Evolutionary conservation across 2,888 invertebrate genomes (phyloP), one percentile per base, ranked within the genome.

Genomic region (Hyposoter didymator): DNA sequence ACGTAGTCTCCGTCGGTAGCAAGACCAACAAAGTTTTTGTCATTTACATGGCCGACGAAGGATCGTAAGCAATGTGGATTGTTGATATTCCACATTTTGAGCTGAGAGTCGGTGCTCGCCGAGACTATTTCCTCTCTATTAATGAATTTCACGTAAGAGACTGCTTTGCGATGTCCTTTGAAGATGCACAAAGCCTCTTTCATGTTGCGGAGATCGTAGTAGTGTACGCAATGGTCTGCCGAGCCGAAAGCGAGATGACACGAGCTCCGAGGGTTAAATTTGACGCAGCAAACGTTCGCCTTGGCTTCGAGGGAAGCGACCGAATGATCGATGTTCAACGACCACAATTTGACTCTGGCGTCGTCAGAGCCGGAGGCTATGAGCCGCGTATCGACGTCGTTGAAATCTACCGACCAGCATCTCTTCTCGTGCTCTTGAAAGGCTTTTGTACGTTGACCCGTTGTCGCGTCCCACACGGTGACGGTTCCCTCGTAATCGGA

Each of bases 201-300:
- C 91, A 97, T 96, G 89, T 98, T 96, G 52, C 99, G 95, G 88
- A 99, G 95, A 94, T 99, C 99, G 94, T 98, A 99, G 93, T 99
- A 98, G 94, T 99, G 98, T 76, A 99, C 98, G 95, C 98, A 98
- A 94, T 99, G 99, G 94, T 99, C 99, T 35, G 99, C 99, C n/a
- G 98, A 98, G 17, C 99, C 99, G 94, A 98, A 99, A 1, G 98
- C 98, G 84, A 99, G 95, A 93, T 98, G 97, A 93, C 97, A 97
- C 0, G 98, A 96, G 87, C 97, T 97, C 85, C 96, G 95, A 0
- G 98, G 98, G 93, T 97, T 97, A 93, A 98, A 98, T 93, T 98
- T 97, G 19, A 99, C 99, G 94, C 98, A 99, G 94, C 99, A 99
- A 74, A 99, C 98, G 94, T 99, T 99, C 85, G 98, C 98, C 94